A percentile compares a stretch with the other conserved stretches of the same genome.
Evolutionary conservation across 2,888 invertebrate species (phyloP).

Genomic region (Apotomis betuletana): DNA sequence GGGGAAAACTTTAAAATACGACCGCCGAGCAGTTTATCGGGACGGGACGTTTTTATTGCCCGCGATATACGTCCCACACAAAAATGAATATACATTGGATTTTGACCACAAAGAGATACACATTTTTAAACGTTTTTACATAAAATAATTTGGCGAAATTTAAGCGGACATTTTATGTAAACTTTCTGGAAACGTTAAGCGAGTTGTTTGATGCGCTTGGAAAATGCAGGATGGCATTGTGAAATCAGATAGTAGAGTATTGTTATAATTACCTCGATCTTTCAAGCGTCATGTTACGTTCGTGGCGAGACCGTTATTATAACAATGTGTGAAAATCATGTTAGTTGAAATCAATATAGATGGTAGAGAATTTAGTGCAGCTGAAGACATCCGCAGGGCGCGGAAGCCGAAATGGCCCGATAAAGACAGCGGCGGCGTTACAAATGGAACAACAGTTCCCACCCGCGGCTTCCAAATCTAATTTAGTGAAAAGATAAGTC

Average conservation of each 20-base stretch:
- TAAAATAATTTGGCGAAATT: not conserved
- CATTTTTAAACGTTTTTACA: no score
- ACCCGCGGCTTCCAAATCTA: not conserved
- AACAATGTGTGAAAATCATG: no score
- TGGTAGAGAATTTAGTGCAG: not conserved
- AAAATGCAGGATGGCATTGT: no score
- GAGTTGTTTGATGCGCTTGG: not conserved
- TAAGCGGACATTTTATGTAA: not conserved
- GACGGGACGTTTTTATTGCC: not conserved
- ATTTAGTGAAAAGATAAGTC: constrained; percentile 20
- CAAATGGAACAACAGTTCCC: constrained; percentile 1
- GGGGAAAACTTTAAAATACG: constrained; percentile 2
- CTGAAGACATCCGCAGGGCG: not conserved
- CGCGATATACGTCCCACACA: not conserved
- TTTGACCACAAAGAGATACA: no score
- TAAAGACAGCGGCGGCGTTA: not conserved
- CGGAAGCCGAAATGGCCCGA: not conserved
- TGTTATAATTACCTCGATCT: no score
- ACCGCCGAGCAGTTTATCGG: no score
- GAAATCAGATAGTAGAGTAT: no score
- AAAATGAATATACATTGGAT: no score
- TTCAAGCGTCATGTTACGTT: no score
- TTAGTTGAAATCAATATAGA: no score
- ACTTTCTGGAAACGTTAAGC: not conserved
- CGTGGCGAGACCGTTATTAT: no score